Evolutionary conservation across 2,888 invertebrate species (phyloP), one percentile per base, ranked within the genome.

Genomic region (Kryphioiulus occultus): DNA sequence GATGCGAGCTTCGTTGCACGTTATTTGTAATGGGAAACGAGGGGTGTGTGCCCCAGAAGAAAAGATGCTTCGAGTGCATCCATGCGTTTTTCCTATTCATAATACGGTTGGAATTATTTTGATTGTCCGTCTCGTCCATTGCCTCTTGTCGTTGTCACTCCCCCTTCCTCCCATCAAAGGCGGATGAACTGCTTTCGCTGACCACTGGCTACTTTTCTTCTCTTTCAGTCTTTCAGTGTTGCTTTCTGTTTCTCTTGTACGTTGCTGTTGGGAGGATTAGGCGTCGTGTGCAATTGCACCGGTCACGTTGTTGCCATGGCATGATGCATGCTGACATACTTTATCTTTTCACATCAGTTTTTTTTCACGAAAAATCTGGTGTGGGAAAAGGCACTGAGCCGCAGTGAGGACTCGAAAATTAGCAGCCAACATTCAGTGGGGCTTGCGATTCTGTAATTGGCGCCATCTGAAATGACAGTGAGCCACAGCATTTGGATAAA

Each of bases 11-110:
- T 68, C 68, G 68, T 68, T 68, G 68, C 26, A 68, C 26, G 26
- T 26, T 68, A 68, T 68, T 68, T 68, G 68, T 68, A 68, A 68
- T 68, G 68, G 68, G 68, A 68, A 68, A 68, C 22, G 68, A 68
- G 68, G 68, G 68, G 68, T 68, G 68, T 22, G 68, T 22, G 26
- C 3, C n/a, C 68, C n/a, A 22, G n/a, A 68, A 68, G 68, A 68
- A 68, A 68, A 68, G 68, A 68, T 68, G 22, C 68, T 68, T 68
- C 26, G 12, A 68, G 68, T 68, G 68, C 68, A 68, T 22, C 68
- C 68, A 68, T 68, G 68, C 68, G 68, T 22, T 68, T 26, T 26
- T 68, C 68, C 68, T 22, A 68, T 68, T 68, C 68, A 68, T 68
- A 68, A 68, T 68, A 10, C 68, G 26, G 68, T 68, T 12, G 26